A percentile compares a stretch with the other conserved stretches of the same genome.
These are phyloP conservation scores for Gymnodraco acuticeps DNA, from an alignment of 2,797 vertebrate genomes.

Conservation along the genomic window DNA sequence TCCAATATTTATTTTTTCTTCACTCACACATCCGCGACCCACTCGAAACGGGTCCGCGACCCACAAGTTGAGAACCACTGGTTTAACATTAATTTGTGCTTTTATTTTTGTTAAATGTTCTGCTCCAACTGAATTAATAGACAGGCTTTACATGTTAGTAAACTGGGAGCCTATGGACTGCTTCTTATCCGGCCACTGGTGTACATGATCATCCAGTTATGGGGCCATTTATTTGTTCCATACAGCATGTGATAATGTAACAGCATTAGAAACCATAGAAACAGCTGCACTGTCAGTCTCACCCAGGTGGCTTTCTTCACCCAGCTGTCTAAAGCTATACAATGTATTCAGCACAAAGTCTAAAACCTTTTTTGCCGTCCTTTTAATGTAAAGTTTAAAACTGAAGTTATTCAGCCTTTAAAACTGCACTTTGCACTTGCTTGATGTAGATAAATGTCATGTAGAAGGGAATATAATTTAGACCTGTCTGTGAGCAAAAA, in stretches of 20 bases:
- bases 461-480: background rate
- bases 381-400: background rate
- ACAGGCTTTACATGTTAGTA: slow-evolving; percentile 28
- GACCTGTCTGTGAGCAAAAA: slow-evolving; percentile 7
- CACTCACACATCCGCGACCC: too few relatives aligned
- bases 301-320: slow-evolving; percentile 11
- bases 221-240: slow-evolving; percentile 6
- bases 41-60: too few relatives aligned
- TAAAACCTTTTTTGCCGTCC: slow-evolving; percentile 26
- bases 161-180: slow-evolving; percentile 4
- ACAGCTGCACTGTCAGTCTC: slow-evolving; percentile 15
- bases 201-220: slow-evolving; percentile 19
- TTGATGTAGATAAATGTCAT: background rate
- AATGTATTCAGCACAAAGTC: slow-evolving; percentile 19
- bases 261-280: slow-evolving; percentile 8
- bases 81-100: too few relatives aligned
- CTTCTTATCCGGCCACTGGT: slow-evolving; percentile 36
- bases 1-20: too few relatives aligned
- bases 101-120: slow-evolving; percentile 8
- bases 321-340: slow-evolving; percentile 22
- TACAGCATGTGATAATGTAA: slow-evolving; percentile 18
- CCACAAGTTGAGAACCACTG: too few relatives aligned
- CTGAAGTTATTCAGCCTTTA: slow-evolving; percentile 10
- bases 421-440: background rate
- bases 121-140: slow-evolving; percentile 25